Base-by-base conservation (phyloP, 2,113 vertebrate genomes). In the Pomatorhinus ruficollis region DNA sequence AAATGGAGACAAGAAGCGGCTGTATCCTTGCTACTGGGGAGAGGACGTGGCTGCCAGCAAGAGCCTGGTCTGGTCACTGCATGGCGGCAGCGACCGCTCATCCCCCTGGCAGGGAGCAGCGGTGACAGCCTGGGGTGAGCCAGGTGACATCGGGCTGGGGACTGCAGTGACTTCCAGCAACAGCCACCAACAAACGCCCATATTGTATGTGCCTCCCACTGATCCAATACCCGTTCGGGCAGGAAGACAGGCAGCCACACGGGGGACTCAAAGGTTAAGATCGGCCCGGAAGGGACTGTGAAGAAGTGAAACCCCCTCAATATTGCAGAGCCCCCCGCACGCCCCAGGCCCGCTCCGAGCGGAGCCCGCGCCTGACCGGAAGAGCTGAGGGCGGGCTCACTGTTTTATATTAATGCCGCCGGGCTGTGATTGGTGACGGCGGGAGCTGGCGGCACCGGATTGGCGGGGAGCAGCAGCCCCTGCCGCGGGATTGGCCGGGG, bases 331-430 rank as follows among this genome's bases (percentile, higher is more conserved):
- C 4, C 1, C 6, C 2, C 21, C 3, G 3, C 2, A 1, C 5
- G 0, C 1, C 0, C 0, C 7, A 4, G 2, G 2, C 0, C 10
- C 22, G 1, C 45, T 1, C 12, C 1, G 0, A 0, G 0, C 60
- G 9, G 3, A 2, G 0, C 0, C 35, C 12, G 1, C 27, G 1
- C 14, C 53, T 0, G 0, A 27, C 11, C 1, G 3, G 4, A 25
- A 19, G 0, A 0, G 0, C 1, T 0, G 0, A 3, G 10, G 15
- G 42, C 6, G 42, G 12, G 12, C 12, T 54, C 42, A 39, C 5
- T 5, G 2, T 0, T 0, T 69, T 78, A 79, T 88, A 90, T 28
- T 27, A 0, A 8, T 10, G 1, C 4, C 0, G 4, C 31, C 15
- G 10, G 6, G 69, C 40, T 12, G 13, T 3, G 89, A 95, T 61